Percentiles rank a stretch among this genome's conserved stretches.
Evolutionary conservation across 2,113 vertebrate species (phyloP).

Genomic region (Canis aureus): DNA sequence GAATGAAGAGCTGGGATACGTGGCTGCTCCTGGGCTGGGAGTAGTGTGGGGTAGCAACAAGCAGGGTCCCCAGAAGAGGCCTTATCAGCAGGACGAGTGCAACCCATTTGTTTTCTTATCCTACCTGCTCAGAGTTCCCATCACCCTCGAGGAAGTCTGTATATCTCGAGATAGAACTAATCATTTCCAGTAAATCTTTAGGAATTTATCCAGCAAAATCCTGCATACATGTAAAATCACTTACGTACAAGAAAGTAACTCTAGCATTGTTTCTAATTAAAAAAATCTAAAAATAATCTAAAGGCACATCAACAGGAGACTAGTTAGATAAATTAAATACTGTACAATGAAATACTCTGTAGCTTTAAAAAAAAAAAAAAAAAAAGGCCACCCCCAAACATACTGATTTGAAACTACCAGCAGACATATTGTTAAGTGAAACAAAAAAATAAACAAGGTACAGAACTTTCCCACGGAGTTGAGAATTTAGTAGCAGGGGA

Average conservation of each 20-base stretch:
- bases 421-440: neutral
- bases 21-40: neutral
- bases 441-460: neutral
- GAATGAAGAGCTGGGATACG: neutral
- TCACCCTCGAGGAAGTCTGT: neutral
- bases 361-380: neutral
- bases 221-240: neutral
- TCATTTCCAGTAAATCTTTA: neutral
- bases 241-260: neutral
- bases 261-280: neutral
- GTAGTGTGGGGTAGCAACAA: neutral
- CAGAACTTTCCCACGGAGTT: neutral
- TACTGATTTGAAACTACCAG: neutral
- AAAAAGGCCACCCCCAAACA: neutral
- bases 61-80: neutral
- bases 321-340: neutral
- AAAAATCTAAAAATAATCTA: constrained; percentile 25
- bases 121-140: neutral
- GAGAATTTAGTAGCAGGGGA: neutral
- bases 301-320: neutral
- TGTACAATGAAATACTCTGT: neutral
- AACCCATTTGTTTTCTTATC: neutral
- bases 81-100: neutral
- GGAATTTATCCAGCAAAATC: constrained; percentile 11
- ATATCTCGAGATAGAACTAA: neutral